Evolutionary conservation across 2,888 invertebrate species (phyloP), one percentile per base, ranked within the genome.

Genomic region (Troides helena): DNA sequence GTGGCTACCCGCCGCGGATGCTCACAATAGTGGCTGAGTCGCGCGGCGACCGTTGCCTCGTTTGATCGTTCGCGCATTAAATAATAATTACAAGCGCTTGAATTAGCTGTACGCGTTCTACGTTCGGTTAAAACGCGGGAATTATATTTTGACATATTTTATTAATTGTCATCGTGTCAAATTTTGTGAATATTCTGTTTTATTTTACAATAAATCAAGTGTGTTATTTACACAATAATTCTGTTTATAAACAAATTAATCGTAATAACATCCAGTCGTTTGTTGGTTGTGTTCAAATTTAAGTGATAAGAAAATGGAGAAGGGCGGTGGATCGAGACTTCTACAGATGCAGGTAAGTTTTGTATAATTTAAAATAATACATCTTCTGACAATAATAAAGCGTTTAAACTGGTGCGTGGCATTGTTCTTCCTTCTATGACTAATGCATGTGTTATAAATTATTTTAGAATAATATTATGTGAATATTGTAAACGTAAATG

Each of bases 301-400:
- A 57, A 62, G 80, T 79, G 74, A 71, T 71, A 68, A 67, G 57
- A 65, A 72, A 73, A 92, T 92, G 92, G 92, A 92, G 80, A 90
- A 86, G 71, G 85, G 76, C 67, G 85, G 86, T 69, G 89, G 89
- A 46, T 92, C 92, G 65, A 83, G 86, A 74, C 85, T 92, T 46
- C 77, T 92, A 80, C 90, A 92, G 74, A 92, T 92, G 89, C 90
- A 92, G 88, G 92, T 90, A 77, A 82, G 83, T 62, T 50, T 61
- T 43, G 14, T 18, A 62, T 62, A 21, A 21, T 10, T 23, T 21
- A 21, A 18, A 43, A 43, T 21, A 23, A 12, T 43, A 10, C n/a
- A 8, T 30, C 7, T 39, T 18, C 6, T 60, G 7, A 1, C 17
- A 36, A 8, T n/a, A n/a, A 43, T 43, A 61, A 18, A 10, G n/a